Evolutionary conservation across 30 jellyfish, hydroid and myxozoan species (phyloP), one percentile per base, ranked within the genome.

Genomic region (Rhopilema esculentum): DNA sequence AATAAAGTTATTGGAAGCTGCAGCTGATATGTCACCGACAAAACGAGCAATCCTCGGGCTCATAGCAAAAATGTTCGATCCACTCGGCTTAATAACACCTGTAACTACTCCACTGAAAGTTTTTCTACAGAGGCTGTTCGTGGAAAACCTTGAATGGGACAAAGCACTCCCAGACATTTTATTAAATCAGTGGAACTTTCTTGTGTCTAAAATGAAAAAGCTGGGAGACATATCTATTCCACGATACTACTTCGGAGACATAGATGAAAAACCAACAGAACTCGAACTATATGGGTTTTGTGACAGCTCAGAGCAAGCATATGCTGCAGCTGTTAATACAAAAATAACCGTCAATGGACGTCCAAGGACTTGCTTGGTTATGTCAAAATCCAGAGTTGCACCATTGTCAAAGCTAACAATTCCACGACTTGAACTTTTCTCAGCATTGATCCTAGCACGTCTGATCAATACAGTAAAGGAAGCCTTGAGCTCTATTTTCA

Each of bases 301-400:
- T 69, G 96, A 87, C 50, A 62, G 72, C 50, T 77, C 96, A 21
- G 66, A 73, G 28, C 33, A 28, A 40, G 91, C 86, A 1, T 87
- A 87, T 49, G 77, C 88, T 49, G 88, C 88, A 12, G 82, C 49
- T 33, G 75, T 85, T 7, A 72, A 85, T 73, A 66, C 61, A 0
- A 73, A 32, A 49, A 9, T 27, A 16, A 31, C 66, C 1, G 30
- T 19, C 23, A 48, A 24, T 23, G 65, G 64, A 1, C 1, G 0
- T 1, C 4, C 76, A 0, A 74, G 49, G 26, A 69, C 66, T 9
- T 20, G 48, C 48, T 65, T 85, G 51, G 73, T 85, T 6, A 48
- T 57, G 77, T 75, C 94, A 64, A 85, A 85, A 68, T 15, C 94
- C 1, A 29, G 88, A 65, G 94, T 85, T 2, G 82, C 88, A 27